Evolutionary conservation across 2,113 vertebrate genomes (phyloP), one percentile per base, ranked within the genome.

Genomic region (Ptyas mucosa): DNA sequence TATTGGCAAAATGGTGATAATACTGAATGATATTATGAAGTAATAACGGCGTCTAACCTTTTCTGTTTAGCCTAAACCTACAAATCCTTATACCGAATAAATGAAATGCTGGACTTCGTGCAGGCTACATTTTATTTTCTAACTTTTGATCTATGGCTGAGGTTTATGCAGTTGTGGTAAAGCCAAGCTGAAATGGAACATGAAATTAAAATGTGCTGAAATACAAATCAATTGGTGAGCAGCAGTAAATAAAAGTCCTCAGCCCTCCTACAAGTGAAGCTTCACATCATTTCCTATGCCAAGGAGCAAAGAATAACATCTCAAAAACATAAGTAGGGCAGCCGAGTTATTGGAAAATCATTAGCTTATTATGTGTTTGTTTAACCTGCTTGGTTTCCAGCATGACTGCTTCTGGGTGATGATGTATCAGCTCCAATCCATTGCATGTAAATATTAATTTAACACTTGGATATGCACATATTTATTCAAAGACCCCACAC

Each of bases 151-250:
- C 64, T 89, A 91, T 89, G 86, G 49, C 49, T 8, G n/a, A 1
- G 69, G 10, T 58, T 91, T 91, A 39, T 57, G 15, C 24, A 53
- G 26, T 89, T 92, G 49, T 39, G 43, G 85, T 69, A 49, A 94
- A 69, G 1, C 51, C 46, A 58, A 91, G 85, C 26, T 95, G 85
- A 94, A 95, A 89, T 54, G 92, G 88, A 94, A 85, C 90, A 95
- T 53, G 85, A 92, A 94, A 93, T 89, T n/a, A 94, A 93, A 94
- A 95, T 52, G 11, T 87, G 23, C 23, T 0, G 0, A 18, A 94
- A 93, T 88, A 53, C 21, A 8, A 87, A 92, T 91, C 86, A 85
- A n/a, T 15, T 58, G 89, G 64, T 49, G 91, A 93, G 7, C 1
- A 94, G 21, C 24, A 95, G 90, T 24, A 94, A 93, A 94, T 53